These are phyloP conservation scores for Drosophila mulleri DNA, from an alignment of 2,888 invertebrate species.

Conservation along the genomic window DNA sequence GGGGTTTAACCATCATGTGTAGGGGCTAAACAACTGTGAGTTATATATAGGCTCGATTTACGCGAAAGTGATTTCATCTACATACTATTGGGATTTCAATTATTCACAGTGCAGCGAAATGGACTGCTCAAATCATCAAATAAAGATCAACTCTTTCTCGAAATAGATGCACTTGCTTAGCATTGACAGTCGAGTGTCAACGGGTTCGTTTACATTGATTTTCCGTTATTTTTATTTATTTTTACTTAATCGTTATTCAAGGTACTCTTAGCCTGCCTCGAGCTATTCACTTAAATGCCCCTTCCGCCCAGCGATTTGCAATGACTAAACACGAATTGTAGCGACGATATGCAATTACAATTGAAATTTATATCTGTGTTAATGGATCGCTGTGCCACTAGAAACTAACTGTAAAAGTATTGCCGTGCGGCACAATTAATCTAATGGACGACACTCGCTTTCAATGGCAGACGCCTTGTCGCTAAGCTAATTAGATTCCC, in stretches of 20 bases:
- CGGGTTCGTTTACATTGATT: not conserved
- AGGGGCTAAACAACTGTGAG: not conserved
- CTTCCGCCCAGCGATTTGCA: not conserved
- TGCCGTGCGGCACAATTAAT: conserved; percentile 50
- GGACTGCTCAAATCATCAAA: not conserved
- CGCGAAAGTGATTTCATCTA: not conserved
- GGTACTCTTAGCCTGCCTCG: not conserved
- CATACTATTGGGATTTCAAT: not conserved
- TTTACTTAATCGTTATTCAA: not conserved
- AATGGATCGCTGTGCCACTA: conserved; percentile 1
- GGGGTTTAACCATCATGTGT: not conserved
- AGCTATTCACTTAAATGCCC: not conserved
- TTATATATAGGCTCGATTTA: not conserved
- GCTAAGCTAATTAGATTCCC: conserved; percentile 71
- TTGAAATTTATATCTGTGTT: conserved; percentile 3
- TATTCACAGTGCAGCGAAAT: not conserved
- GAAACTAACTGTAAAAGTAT: conserved; percentile 1
- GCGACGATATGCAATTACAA: conserved; percentile 7
- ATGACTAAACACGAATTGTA: not conserved
- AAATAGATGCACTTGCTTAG: not conserved
- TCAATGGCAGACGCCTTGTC: conserved; percentile 39
- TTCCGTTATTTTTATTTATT: not conserved
- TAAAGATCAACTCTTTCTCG: not conserved
- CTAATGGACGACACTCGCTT: conserved; percentile 52
- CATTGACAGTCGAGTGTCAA: not conserved